Evolutionary conservation across 2,113 vertebrate species (phyloP).

Genomic region (Rattus rattus): DNA sequence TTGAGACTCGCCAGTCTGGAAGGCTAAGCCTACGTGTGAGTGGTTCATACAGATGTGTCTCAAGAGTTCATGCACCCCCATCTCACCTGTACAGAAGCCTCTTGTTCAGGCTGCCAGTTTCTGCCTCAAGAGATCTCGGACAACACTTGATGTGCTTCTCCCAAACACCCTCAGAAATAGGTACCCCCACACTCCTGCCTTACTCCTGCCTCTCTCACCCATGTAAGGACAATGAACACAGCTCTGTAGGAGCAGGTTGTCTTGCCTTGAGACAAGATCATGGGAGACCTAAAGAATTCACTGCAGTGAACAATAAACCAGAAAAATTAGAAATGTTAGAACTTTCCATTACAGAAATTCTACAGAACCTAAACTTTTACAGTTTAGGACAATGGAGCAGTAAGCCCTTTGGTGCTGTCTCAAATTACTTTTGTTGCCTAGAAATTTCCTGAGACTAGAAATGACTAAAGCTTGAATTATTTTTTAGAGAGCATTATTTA

Average conservation of each 20-base stretch:
- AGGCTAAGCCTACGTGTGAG: neutral
- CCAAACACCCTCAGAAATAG: neutral
- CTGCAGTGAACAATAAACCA: neutral
- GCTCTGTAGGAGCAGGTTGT: neutral
- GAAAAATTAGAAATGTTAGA: neutral
- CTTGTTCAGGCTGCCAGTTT: neutral
- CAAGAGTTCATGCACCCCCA: neutral
- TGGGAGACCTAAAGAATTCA: neutral
- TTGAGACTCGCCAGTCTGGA: neutral
- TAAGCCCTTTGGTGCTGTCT: neutral
- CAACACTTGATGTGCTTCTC: neutral
- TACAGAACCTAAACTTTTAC: slow-evolving; percentile 4
- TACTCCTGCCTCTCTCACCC: neutral
- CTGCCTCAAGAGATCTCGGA: neutral
- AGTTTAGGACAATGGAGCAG: neutral
- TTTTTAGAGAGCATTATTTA: slow-evolving; percentile 48
- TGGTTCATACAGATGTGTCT: too few species aligned
- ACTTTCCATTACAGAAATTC: neutral
- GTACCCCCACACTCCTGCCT: neutral
- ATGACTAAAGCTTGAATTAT: slow-evolving; percentile 41
- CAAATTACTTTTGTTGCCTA: neutral
- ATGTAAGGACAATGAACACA: neutral
- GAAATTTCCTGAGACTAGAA: slow-evolving; percentile 37
- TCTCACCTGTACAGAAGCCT: neutral
- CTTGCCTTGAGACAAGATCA: neutral